These are phyloP conservation scores for Vicugna pacos DNA, from an alignment of 2,113 vertebrate species.

Conservation along the genomic window DNA sequence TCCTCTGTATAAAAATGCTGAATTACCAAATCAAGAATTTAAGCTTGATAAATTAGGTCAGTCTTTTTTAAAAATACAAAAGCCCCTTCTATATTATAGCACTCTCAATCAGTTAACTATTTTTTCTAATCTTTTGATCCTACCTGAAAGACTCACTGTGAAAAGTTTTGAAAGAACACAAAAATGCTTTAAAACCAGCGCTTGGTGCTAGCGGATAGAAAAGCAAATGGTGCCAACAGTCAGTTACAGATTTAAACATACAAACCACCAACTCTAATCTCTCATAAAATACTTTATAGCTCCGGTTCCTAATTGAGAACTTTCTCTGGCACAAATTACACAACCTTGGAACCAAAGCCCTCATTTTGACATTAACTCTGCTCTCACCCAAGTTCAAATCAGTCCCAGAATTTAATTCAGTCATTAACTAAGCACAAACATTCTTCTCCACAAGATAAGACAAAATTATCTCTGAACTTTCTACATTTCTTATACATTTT, in stretches of 20 bases:
- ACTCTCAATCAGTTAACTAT: not conserved
- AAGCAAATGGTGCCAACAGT: not conserved
- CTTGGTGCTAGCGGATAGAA: not conserved
- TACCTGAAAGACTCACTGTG: constrained; percentile 22
- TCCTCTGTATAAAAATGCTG: not conserved
- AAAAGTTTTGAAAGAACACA: constrained; percentile 50
- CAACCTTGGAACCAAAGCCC: not conserved
- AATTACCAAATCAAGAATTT: constrained; percentile 6
- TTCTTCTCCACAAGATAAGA: not conserved
- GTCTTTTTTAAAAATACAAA: constrained; percentile 30
- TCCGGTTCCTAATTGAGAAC: not conserved
- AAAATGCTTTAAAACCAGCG: constrained; percentile 28
- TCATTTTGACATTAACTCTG: constrained; percentile 40
- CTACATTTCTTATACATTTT: not conserved
- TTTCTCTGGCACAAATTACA: not conserved
- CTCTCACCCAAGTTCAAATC: constrained; percentile 26
- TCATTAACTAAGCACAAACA: not conserved
- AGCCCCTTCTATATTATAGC: not conserved
- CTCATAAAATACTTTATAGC: not conserved
- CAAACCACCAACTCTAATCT: not conserved
- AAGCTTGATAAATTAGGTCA: constrained; percentile 45
- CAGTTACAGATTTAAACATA: constrained; percentile 44
- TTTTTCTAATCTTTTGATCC: constrained; percentile 9
- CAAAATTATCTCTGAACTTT: not conserved
- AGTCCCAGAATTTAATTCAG: constrained; percentile 25